phyloP scores from a whole-genome alignment of 2,797 vertebrate species.

The Semotilus atromaculatus region DNA sequence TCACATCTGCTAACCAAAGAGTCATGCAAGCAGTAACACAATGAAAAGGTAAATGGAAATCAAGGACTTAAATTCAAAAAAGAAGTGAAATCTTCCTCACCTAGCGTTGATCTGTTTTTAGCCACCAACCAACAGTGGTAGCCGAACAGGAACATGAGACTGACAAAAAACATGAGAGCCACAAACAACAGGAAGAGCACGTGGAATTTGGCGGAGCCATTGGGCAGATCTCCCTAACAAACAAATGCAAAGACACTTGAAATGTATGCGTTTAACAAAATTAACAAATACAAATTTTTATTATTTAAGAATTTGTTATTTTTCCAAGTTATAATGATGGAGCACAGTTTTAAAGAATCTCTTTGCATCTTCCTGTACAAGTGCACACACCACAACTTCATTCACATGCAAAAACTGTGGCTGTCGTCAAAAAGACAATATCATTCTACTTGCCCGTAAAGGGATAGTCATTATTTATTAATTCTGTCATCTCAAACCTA shows the following conservation, averaged over 20 bases:
- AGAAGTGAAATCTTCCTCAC: conserved; percentile 73
- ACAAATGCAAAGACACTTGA: conserved; percentile 51
- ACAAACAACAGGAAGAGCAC: conserved; percentile 97
- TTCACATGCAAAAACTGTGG: no score
- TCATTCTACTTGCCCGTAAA: no score
- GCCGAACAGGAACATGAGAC: conserved; percentile 95
- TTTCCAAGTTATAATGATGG: background rate
- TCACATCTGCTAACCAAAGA: background rate
- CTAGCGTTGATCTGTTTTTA: conserved; percentile 95
- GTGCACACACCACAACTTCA: no score
- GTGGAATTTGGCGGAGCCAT: conserved; percentile 92
- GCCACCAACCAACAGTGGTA: conserved; percentile 98
- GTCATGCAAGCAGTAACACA: background rate
- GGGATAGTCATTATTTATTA: no score
- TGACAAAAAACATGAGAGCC: conserved; percentile 96
- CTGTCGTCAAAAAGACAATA: no score
- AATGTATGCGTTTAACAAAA: background rate
- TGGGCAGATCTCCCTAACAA: conserved; percentile 85
- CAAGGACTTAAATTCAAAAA: background rate
- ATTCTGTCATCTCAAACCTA: no score
- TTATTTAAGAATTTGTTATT: background rate
- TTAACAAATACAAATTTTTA: background rate
- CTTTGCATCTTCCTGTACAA: no score
- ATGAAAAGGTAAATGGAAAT: background rate
- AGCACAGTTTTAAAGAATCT: background rate